phyloP scores from a whole-genome alignment of 1,140 invertebrate genomes.

The Aporrectodea caliginosa region DNA sequence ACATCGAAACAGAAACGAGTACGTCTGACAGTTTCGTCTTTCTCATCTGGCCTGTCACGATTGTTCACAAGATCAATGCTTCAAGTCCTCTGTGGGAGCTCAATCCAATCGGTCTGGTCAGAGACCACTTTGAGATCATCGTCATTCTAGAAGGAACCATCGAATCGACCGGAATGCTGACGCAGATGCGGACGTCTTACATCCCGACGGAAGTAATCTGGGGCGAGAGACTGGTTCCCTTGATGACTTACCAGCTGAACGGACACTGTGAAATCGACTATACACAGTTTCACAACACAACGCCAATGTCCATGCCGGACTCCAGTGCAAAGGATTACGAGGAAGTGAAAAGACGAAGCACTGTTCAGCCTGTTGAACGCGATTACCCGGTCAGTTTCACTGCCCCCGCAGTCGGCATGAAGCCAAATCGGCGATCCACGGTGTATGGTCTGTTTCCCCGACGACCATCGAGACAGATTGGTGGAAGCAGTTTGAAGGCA shows the following conservation, averaged over 20 bases:
- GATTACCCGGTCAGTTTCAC: constrained; percentile 19
- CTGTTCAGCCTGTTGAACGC: background rate
- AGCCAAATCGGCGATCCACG: background rate
- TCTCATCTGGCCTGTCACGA: constrained; percentile 24
- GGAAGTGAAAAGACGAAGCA: background rate
- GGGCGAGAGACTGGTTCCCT: constrained; percentile 17
- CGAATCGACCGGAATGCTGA: constrained; percentile 39
- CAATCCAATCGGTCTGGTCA: constrained; percentile 18
- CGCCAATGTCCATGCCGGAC: constrained; percentile 48
- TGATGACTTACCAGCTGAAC: constrained; percentile 21
- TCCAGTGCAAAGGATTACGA: constrained; percentile 19
- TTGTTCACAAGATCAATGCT: constrained; percentile 27
- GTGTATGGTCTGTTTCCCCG: background rate
- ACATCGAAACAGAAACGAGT: constrained; percentile 57
- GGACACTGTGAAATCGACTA: constrained; percentile 17
- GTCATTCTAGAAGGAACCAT: constrained; percentile 40
- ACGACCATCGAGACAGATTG: background rate
- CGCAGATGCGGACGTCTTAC: constrained; percentile 34
- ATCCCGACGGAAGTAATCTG: constrained; percentile 23
- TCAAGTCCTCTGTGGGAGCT: constrained; percentile 35
- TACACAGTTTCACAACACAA: constrained; percentile 30
- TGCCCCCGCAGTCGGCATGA: constrained; percentile 1
- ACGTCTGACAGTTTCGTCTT: constrained; percentile 43
- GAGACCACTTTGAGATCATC: constrained; percentile 39
- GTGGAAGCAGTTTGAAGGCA: background rate